A percentile compares a stretch with the other conserved stretches of the same genome.
phyloP scores from a whole-genome alignment of 2,113 vertebrate genomes.

The Cyanocitta stelleri region DNA sequence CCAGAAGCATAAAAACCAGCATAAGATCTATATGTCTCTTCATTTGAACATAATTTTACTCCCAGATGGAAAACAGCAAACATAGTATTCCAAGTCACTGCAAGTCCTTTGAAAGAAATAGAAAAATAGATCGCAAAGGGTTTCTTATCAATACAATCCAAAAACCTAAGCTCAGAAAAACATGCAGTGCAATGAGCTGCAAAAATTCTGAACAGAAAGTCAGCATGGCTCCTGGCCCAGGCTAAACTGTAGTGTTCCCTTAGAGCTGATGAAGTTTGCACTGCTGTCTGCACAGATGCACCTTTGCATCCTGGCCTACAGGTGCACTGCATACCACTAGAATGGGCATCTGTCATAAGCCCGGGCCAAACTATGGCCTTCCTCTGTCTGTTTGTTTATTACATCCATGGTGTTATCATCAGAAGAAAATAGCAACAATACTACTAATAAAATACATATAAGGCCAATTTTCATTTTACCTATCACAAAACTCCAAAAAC shows the following conservation, averaged over 20 bases:
- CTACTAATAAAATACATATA: background rate
- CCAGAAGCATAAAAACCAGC: background rate
- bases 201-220: background rate
- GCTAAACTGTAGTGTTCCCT: background rate
- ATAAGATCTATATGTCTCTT: background rate
- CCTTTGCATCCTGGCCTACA: background rate
- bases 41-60: background rate
- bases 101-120: background rate
- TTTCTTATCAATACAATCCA: background rate
- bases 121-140: background rate
- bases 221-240: background rate
- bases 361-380: background rate
- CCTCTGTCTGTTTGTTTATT: background rate
- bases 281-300: fast-evolving
- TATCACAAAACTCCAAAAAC: background rate
- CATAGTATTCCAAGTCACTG: background rate
- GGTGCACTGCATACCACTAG: background rate
- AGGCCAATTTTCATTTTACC: background rate
- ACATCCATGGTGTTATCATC: background rate
- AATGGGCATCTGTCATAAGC: background rate
- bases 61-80: background rate
- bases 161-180: background rate
- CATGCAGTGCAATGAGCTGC: background rate
- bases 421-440: background rate
- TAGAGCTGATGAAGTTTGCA: background rate